Percentiles rank a stretch among this genome's conserved stretches.
phyloP scores from a whole-genome alignment of 1,140 invertebrate species.

The Dreissena rostriformis region DNA sequence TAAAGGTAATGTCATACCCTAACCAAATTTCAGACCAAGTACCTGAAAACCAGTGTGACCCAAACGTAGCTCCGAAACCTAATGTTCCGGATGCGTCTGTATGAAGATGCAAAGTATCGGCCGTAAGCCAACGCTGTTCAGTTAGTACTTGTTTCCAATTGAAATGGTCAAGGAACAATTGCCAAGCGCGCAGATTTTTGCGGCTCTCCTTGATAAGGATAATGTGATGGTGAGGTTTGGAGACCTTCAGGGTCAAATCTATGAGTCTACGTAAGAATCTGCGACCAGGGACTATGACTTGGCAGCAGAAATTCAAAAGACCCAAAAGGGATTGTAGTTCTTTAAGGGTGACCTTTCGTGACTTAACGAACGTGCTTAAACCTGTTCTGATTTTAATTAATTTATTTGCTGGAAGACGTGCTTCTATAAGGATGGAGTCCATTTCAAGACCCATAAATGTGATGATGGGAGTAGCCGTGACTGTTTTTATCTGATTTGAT shows the following conservation, averaged over 20 bases:
- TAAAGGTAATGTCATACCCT: conserved; percentile 7
- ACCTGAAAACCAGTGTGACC: conserved; percentile 31
- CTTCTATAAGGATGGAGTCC: conserved; percentile 2
- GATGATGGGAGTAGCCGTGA: too few relatives aligned
- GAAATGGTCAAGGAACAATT: conserved; percentile 26
- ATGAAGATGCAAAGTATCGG: too few relatives aligned
- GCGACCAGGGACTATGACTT: conserved; percentile 18
- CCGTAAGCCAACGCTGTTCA: conserved; percentile 19
- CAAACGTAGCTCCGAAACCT: too few relatives aligned
- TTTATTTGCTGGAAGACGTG: too few relatives aligned
- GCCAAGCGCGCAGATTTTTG: conserved; percentile 14
- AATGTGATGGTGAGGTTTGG: too few relatives aligned
- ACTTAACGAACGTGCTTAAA: too few relatives aligned
- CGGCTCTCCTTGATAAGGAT: conserved; percentile 18
- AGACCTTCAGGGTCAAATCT: too few relatives aligned
- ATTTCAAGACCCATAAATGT: too few relatives aligned
- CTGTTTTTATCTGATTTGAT: too few relatives aligned
- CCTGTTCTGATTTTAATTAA: too few relatives aligned
- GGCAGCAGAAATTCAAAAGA: conserved; percentile 27
- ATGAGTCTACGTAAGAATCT: too few relatives aligned
- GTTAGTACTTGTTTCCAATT: conserved; percentile 41
- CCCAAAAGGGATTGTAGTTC: conserved; percentile 28
- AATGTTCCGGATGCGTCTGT: too few relatives aligned
- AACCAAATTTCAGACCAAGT: conserved; percentile 4
- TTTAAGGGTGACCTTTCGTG: conserved; percentile 23